Evolutionary conservation across 2,888 invertebrate genomes (phyloP).

Genomic region (Volucella bombylans): DNA sequence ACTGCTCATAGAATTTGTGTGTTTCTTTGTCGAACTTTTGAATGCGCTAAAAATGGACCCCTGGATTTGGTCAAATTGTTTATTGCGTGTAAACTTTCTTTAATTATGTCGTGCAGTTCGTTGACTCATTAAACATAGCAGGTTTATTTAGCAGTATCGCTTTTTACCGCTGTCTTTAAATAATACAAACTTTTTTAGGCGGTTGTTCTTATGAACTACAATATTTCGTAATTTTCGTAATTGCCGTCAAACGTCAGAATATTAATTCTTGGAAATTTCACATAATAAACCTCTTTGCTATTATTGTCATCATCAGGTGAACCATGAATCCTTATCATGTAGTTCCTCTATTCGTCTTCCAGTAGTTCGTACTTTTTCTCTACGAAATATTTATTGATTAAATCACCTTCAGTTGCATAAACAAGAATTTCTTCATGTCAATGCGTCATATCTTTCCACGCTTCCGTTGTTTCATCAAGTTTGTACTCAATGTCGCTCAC

Average conservation of each 20-base stretch:
- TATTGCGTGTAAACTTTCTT: too few relatives aligned
- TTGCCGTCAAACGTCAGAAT: background rate
- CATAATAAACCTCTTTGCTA: background rate
- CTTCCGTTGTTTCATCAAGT: background rate
- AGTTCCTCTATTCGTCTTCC: background rate
- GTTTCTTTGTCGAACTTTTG: too few relatives aligned
- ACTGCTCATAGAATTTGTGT: too few relatives aligned
- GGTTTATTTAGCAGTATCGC: background rate
- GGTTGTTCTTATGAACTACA: background rate
- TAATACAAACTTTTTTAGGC: background rate
- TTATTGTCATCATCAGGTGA: too few relatives aligned
- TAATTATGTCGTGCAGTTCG: background rate
- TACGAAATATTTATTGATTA: background rate
- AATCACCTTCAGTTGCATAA: background rate
- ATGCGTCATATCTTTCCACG: background rate
- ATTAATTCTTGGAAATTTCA: too few relatives aligned
- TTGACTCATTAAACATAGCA: background rate
- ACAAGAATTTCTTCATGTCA: background rate
- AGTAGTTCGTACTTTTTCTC: too few relatives aligned
- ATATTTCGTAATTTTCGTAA: background rate
- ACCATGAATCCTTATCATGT: background rate
- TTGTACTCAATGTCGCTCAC: background rate
- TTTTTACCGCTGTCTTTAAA: too few relatives aligned
- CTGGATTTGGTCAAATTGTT: too few relatives aligned
- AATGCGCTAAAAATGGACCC: too few relatives aligned